Evolutionary conservation across 2,113 vertebrate species (phyloP).

Genomic region (Sinocyclocheilus rhinocerous): DNA sequence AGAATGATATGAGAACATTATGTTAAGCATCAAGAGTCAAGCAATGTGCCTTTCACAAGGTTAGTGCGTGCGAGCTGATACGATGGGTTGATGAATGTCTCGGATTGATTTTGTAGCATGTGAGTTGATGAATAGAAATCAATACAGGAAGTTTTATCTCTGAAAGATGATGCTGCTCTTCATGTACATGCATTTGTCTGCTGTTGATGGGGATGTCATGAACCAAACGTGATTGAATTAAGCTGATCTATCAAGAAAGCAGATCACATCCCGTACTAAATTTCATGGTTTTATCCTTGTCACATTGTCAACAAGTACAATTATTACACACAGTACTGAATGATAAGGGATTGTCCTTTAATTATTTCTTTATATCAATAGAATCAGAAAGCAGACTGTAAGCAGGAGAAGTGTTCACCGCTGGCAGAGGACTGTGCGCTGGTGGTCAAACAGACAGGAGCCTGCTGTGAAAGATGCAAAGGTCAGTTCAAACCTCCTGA

Average conservation of each 20-base stretch:
- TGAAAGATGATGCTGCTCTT: constrained; percentile 47
- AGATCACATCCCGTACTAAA: not conserved
- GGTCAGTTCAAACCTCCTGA: constrained; percentile 70
- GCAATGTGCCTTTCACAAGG: constrained; percentile 45
- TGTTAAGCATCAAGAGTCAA: not conserved
- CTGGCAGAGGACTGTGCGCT: constrained; percentile 92
- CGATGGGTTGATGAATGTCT: constrained; percentile 59
- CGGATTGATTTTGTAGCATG: constrained; percentile 58
- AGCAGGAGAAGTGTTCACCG: constrained; percentile 90
- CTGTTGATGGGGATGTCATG: constrained; percentile 41
- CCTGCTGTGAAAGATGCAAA: constrained; percentile 97
- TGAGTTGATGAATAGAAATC: constrained; percentile 59
- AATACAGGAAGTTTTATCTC: constrained; percentile 50
- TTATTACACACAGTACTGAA: no score
- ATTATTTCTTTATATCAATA: constrained; percentile 58
- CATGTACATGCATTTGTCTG: not conserved
- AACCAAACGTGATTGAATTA: not conserved
- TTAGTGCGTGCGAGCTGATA: constrained; percentile 44
- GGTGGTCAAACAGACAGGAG: constrained; percentile 91
- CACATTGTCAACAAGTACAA: not conserved
- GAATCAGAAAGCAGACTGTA: constrained; percentile 96
- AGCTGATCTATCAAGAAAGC: not conserved
- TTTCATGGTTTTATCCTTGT: not conserved
- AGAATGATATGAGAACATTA: not conserved
- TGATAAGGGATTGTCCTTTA: not conserved